Base-by-base conservation (phyloP, 2,797 vertebrate species). In the Chelmon rostratus region DNA sequence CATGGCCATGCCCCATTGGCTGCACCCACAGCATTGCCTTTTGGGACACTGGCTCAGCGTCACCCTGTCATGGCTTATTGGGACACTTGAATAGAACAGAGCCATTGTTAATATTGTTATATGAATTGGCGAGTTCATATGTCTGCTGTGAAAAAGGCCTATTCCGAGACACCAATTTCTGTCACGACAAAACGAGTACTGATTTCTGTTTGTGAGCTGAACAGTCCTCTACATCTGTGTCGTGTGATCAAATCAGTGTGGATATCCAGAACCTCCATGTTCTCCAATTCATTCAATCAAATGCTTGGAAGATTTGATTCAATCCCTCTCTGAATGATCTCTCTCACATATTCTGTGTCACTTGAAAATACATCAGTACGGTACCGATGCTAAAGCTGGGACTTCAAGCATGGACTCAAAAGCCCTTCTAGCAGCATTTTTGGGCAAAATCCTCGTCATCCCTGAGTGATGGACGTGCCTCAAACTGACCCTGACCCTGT, bases 401-500 rank as follows among this genome's bases (percentile, higher is more conserved):
- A 25, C 28, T 49, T 35, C 31, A 12, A 5, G 31, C 28, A 3
- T 31, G 3, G 4, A 31, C 28, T 31, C 3, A 31, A 31, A 31
- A 31, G 31, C 28, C 31, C 28, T 31, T 42, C 8, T 42, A 13
- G 10, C 35, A 44, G 33, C 9, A 19, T 47, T 35, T 58, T 64
- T n/a, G 25, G 47, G 35, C 8, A 18, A 49, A 40, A 28, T 6
- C 23, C 33, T 62, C 49, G 5, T 44, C 37, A 25, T 31, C 16
- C 65, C 15, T n/a, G 40, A 46, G 4, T 64, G 64, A 68, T 59
- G 25, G 44, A 33, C 1, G 2, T 42, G 3, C 38, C 66, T 68
- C 44, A 16, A 5, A 53, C 57, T 58, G 54, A n/a, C n/a, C n/a
- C 69, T 50, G 31, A 68, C 63, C 72, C 31, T 6, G 53, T 47